Evolutionary conservation across 2,797 vertebrate genomes (phyloP), one percentile per base, ranked within the genome.

Genomic region (Astyanax mexicanus): DNA sequence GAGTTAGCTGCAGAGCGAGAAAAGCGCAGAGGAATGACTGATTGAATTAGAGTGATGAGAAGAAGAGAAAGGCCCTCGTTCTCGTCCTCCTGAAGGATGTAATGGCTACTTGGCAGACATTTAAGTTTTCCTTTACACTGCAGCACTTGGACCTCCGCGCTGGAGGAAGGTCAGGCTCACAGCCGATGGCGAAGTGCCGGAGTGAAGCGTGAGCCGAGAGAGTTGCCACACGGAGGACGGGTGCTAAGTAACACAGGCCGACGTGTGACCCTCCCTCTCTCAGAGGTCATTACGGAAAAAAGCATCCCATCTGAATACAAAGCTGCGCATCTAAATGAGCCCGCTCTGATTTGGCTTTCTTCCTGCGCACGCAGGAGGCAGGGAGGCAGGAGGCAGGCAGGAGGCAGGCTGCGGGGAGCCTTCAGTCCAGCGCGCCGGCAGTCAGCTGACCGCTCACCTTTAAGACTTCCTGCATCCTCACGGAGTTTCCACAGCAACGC

Each of bases 191-290:
- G 67, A 69, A 76, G 66, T 68, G 62, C 74, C 78, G 79, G 66
- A 19, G 60, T 73, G 65, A 80, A 62, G 64, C 70, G 42, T 25
- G 62, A 72, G 69, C 64, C 29, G 55, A 78, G 73, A 69, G 76
- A 75, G 45, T 32, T 40, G 72, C 52, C 74, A 74, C 80, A 61
- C 19, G 47, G 74, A 76, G 79, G 78, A 61, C 75, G 79, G 79
- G 86, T 85, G 80, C 76, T 45, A 81, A 88, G 84, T 90, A 89
- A 85, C 84, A 86, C 81, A 85, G 90, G 83, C 87, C 86, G 87
- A 80, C 70, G 77, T 85, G 83, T 78, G 80, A 87, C 87, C 88
- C 87, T 45, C 74, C 49, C 65, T 82, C 74, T 84, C 85, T 86
- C 86, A 88, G 52, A 92, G 91, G 91, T 90, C 90, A 86, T 80